These are phyloP conservation scores for Neodiprion lecontei DNA, from an alignment of 1,140 invertebrate genomes.

Conservation along the genomic window DNA sequence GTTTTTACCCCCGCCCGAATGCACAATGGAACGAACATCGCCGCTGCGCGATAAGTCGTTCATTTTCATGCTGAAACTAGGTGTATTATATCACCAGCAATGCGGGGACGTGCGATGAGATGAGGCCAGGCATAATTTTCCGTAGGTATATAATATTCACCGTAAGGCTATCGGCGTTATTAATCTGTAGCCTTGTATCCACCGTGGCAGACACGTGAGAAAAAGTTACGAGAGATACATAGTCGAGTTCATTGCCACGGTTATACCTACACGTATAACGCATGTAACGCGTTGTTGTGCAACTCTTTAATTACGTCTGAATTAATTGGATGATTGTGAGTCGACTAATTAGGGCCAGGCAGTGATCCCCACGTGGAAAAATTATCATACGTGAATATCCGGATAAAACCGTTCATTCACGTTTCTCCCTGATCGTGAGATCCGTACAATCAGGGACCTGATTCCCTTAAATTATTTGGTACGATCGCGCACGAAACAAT, in stretches of 20 bases:
- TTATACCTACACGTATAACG: slow-evolving; percentile 7
- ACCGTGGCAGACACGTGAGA: slow-evolving; percentile 1
- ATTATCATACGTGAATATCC: background rate
- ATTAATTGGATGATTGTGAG: slow-evolving; percentile 43
- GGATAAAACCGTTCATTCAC: background rate
- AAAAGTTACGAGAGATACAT: slow-evolving; percentile 21
- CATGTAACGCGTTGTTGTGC: slow-evolving; percentile 30
- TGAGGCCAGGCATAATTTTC: too few relatives aligned
- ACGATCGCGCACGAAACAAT: too few relatives aligned
- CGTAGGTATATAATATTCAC: too few relatives aligned
- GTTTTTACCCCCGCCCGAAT: too few relatives aligned
- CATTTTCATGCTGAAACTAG: too few relatives aligned
- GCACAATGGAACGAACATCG: too few relatives aligned
- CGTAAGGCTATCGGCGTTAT: background rate
- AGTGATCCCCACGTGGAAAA: slow-evolving; percentile 16
- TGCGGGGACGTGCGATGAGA: too few relatives aligned
- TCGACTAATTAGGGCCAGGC: slow-evolving; percentile 27
- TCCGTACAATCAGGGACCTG: too few relatives aligned
- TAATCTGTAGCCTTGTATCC: background rate
- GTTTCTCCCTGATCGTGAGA: background rate
- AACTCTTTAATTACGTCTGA: slow-evolving; percentile 34
- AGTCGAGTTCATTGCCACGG: slow-evolving; percentile 40
- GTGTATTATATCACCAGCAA: too few relatives aligned
- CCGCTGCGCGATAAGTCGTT: too few relatives aligned
- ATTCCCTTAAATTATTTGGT: too few relatives aligned